Evolutionary conservation across 2,113 vertebrate genomes (phyloP).

Genomic region (Uria lomvia): DNA sequence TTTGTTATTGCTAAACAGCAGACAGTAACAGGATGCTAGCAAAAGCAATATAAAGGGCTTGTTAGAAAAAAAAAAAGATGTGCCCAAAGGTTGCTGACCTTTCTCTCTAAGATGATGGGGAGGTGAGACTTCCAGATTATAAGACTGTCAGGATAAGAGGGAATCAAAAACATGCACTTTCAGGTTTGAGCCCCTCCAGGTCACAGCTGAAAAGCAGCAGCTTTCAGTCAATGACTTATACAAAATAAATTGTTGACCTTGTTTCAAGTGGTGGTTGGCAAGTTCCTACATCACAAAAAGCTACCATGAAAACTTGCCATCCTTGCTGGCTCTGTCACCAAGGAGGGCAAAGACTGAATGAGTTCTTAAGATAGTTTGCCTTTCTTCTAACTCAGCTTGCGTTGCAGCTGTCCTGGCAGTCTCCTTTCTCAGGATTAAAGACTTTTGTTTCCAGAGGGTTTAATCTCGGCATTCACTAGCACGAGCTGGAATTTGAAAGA

Average conservation of each 20-base stretch:
- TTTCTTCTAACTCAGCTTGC: slow-evolving; percentile 5
- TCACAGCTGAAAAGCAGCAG: neutral
- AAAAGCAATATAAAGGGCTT: neutral
- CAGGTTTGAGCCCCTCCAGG: neutral
- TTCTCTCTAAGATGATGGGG: neutral
- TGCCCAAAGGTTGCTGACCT: neutral
- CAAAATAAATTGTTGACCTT: neutral
- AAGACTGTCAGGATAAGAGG: neutral
- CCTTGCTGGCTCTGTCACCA: neutral
- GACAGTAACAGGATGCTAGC: neutral
- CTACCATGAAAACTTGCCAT: neutral
- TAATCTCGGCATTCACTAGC: slow-evolving; percentile 15
- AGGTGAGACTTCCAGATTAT: neutral
- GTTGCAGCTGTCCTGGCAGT: neutral
- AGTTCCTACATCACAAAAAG: neutral
- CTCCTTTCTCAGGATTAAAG: slow-evolving; percentile 9
- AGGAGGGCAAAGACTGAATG: neutral
- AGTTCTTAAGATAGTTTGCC: neutral
- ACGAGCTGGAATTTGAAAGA: neutral
- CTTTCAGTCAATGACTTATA: neutral
- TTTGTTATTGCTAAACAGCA: neutral
- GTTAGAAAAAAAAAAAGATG: neutral
- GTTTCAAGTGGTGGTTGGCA: neutral
- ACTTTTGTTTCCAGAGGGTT: neutral
- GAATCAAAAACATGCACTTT: neutral